Conservation (phyloP, 2,797 vertebrate species). For the Thalassophryne amazonica region DNA sequence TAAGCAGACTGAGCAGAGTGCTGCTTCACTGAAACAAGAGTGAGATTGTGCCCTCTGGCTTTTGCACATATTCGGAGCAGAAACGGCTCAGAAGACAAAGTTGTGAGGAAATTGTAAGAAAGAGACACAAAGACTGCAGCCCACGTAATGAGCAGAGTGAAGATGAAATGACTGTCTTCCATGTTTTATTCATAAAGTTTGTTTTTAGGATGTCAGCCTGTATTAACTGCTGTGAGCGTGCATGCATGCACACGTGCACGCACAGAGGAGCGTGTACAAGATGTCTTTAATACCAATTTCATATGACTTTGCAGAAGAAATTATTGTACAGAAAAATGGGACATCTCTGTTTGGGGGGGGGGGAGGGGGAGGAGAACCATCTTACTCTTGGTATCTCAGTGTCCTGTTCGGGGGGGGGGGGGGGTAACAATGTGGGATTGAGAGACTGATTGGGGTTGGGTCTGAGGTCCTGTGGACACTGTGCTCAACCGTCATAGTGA, state of each 20-base stretch:
- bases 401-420: no score
- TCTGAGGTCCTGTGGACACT: no score
- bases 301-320: conserved; percentile 33
- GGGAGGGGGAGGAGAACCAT: not conserved
- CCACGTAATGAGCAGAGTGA: conserved; percentile 60
- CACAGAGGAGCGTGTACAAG: conserved; percentile 18
- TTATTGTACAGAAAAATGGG: not conserved
- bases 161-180: conserved; percentile 64
- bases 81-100: no score
- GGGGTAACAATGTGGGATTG: no score
- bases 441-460: no score
- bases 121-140: conserved; percentile 37
- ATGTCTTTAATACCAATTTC: conserved; percentile 12
- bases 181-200: conserved; percentile 74
- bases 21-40: no score
- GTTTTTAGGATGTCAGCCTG: conserved; percentile 63
- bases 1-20: no score
- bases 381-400: no score
- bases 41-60: no score
- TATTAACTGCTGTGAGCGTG: conserved; percentile 37
- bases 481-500: no score
- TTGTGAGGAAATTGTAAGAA: not conserved
- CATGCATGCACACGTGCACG: conserved; percentile 40
- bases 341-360: not conserved
- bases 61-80: no score